Evolutionary conservation across 1,140 invertebrate species (phyloP).

Genomic region (Ridgeia piscesae): DNA sequence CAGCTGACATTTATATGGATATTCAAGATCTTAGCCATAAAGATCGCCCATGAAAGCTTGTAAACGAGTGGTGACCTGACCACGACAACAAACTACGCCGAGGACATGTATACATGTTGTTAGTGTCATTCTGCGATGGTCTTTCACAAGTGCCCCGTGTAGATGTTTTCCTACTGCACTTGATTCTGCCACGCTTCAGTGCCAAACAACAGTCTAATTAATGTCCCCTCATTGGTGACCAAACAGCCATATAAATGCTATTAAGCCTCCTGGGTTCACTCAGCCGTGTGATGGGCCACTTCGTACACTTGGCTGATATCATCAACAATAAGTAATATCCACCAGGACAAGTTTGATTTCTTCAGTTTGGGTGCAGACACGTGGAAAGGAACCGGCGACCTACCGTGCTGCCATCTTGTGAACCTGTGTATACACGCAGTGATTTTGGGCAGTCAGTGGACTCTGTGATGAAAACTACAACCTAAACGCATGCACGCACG

Average conservation of each 20-base stretch:
- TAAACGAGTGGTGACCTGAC: background rate
- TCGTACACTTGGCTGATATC: background rate
- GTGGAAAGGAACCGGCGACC: background rate
- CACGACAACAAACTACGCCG: background rate
- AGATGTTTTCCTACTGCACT: background rate
- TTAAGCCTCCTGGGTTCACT: background rate
- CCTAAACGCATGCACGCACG: background rate
- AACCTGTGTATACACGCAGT: background rate
- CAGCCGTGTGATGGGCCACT: background rate
- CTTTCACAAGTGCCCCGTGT: background rate
- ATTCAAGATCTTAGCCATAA: background rate
- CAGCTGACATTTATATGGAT: background rate
- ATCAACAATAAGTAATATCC: background rate
- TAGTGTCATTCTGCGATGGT: background rate
- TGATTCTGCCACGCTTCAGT: background rate
- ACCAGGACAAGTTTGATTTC: background rate
- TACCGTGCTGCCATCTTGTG: background rate
- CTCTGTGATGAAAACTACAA: background rate
- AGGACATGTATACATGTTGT: background rate
- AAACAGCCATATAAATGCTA: background rate
- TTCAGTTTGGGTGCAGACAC: background rate
- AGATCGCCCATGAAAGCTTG: background rate
- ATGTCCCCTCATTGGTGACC: background rate
- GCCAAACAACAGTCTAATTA: background rate
- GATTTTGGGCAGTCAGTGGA: background rate